These are phyloP conservation scores for Bellardia pandia DNA, from an alignment of 2,888 invertebrate species.

Conservation along the genomic window DNA sequence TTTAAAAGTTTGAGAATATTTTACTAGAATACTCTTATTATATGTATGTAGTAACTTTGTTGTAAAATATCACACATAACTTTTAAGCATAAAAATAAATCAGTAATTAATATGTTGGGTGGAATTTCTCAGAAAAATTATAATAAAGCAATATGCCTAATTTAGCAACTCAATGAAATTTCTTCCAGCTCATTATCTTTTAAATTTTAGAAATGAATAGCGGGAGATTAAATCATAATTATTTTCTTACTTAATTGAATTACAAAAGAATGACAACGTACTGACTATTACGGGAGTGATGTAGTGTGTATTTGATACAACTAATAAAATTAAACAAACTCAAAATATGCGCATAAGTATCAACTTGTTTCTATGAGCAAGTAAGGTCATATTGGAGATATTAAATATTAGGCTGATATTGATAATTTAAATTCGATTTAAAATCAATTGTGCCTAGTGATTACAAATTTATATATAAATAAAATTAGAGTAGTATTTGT, in stretches of 20 bases:
- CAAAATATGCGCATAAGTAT: conserved; percentile 23
- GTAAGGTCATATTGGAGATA: not conserved
- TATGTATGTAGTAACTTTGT: too few species aligned
- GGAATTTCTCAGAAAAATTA: too few species aligned
- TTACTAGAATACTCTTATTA: too few species aligned
- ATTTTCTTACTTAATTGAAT: conserved; percentile 4
- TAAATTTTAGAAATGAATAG: not conserved
- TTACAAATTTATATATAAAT: too few species aligned
- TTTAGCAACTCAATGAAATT: conserved; percentile 2
- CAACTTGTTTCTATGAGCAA: not conserved
- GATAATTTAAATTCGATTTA: too few species aligned
- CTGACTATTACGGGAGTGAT: not conserved
- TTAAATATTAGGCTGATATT: not conserved
- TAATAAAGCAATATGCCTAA: not conserved
- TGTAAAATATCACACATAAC: too few species aligned
- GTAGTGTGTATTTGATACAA: not conserved
- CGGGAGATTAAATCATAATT: not conserved
- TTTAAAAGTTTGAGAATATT: too few species aligned
- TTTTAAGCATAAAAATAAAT: too few species aligned
- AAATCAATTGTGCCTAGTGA: too few species aligned
- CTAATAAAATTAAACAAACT: conserved; percentile 42
- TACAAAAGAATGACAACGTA: not conserved
- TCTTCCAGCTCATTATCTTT: not conserved
- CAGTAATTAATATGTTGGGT: too few species aligned
- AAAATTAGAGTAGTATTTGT: too few species aligned